Evolutionary conservation across 1,140 invertebrate species (phyloP), one percentile per base, ranked within the genome.

Genomic region (Diabrotica virgifera): DNA sequence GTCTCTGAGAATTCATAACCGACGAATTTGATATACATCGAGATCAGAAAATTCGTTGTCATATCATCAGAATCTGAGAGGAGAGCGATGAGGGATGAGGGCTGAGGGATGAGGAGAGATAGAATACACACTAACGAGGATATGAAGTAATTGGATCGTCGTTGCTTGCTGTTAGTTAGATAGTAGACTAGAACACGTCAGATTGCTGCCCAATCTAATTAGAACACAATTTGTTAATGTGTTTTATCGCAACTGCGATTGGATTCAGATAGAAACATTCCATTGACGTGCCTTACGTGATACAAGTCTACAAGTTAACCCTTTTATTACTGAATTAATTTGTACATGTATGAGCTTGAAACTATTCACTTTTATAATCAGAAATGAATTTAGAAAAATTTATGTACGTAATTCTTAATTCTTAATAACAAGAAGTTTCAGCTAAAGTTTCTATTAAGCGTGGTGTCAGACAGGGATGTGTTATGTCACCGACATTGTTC

Each of bases 151-250:
- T 75, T 75, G 70, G 70, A 70, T 71, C 71, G 60, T 62, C 64
- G 66, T 65, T 24, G 66, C 70, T n/a, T 64, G 66, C 70, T 68
- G 70, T 76, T 76, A 74, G 70, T 74, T 74, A 72, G 72, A 72
- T 46, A 46, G 8, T 46, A 46, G 40, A 10, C 65, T 68, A 69
- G 67, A 73, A 71, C 74, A 73, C 71, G 74, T 74, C 76, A 77
- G 74, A 78, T 77, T 76, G 76, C 74, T 76, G 75, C 73, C 74
- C 73, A 78, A 78, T 78, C 75, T 74, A 75, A 78, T 78, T 78
- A 78, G 75, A 66, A 76, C 64, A 77, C 75, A 78, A 78, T 78
- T 78, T 78, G 75, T 77, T 77, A 78, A 77, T 76, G 76, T 76
- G 73, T 78, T 77, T 75, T 74, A 77, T 77, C 74, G 70, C 67